Percentiles rank a stretch among this genome's conserved stretches.
phyloP scores from a whole-genome alignment of 1,140 invertebrate genomes.

The Bombus confusus region DNA sequence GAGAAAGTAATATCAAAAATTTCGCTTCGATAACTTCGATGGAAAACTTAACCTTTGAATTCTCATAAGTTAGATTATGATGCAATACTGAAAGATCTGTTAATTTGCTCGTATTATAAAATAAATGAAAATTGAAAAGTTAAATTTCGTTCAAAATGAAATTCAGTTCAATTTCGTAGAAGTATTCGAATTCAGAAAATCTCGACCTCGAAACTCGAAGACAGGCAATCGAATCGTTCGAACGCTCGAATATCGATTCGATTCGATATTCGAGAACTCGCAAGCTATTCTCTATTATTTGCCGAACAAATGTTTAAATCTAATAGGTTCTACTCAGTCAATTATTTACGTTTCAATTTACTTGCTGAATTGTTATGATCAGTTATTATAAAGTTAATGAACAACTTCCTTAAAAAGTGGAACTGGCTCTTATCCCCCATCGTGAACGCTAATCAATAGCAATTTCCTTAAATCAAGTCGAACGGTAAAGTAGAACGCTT shows the following conservation, averaged over 20 bases:
- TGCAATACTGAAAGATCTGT: neutral
- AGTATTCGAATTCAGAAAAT: neutral
- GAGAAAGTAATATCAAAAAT: neutral
- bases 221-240: neutral
- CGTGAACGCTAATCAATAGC: slow-evolving; percentile 31
- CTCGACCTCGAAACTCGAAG: neutral
- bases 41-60: neutral
- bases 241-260: neutral
- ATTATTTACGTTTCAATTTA: neutral
- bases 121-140: neutral
- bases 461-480: slow-evolving; percentile 48
- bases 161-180: too few relatives aligned
- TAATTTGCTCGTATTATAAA: neutral
- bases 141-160: neutral
- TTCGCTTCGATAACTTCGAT: neutral
- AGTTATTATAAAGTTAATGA: slow-evolving; percentile 27
- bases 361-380: neutral
- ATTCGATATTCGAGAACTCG: neutral
- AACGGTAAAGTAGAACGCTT: slow-evolving; percentile 34
- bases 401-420: slow-evolving; percentile 33
- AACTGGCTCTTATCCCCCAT: slow-evolving; percentile 13
- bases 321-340: neutral
- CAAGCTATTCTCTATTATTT: too few relatives aligned
- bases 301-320: neutral
- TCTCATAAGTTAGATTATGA: neutral